A percentile compares a stretch with the other conserved stretches of the same genome.
Evolutionary conservation across 2,113 vertebrate genomes (phyloP).

Genomic region (Megalops atlanticus): DNA sequence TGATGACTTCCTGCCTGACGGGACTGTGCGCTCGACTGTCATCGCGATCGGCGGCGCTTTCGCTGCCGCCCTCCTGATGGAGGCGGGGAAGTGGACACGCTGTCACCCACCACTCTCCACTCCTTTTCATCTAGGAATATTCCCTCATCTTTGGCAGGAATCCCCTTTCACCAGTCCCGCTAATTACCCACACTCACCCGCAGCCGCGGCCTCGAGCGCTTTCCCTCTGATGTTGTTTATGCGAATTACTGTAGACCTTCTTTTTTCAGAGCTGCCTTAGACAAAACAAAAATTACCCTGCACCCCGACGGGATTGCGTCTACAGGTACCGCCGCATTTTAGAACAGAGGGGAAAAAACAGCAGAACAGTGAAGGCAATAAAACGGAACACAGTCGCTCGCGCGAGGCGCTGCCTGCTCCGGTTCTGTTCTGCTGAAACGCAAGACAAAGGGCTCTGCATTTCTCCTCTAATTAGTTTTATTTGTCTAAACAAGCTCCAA

Average conservation of each 20-base stretch:
- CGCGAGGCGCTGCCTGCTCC: not conserved
- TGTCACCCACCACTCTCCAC: too few species aligned
- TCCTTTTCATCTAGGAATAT: too few species aligned
- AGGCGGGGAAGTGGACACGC: too few species aligned
- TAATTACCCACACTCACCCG: not conserved
- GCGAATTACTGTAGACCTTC: not conserved
- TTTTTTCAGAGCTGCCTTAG: not conserved
- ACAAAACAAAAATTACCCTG: not conserved
- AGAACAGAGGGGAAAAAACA: not conserved
- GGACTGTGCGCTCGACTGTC: not conserved
- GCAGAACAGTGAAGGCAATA: not conserved
- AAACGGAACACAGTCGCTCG: not conserved
- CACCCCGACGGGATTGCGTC: not conserved
- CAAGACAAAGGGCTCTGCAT: not conserved
- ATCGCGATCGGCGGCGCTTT: not conserved
- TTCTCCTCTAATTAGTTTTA: conserved; percentile 11
- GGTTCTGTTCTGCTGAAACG: not conserved
- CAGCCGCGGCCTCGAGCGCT: not conserved
- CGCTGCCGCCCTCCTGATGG: not conserved
- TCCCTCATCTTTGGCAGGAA: too few species aligned
- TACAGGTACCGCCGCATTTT: not conserved
- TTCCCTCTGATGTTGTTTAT: not conserved
- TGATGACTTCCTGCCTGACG: not conserved
- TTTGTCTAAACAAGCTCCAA: conserved; percentile 6
- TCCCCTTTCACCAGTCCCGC: not conserved